Percentiles rank a stretch among this genome's conserved stretches.
Conservation (phyloP, 2,888 invertebrate genomes). For the Stegana nigrithorax region DNA sequence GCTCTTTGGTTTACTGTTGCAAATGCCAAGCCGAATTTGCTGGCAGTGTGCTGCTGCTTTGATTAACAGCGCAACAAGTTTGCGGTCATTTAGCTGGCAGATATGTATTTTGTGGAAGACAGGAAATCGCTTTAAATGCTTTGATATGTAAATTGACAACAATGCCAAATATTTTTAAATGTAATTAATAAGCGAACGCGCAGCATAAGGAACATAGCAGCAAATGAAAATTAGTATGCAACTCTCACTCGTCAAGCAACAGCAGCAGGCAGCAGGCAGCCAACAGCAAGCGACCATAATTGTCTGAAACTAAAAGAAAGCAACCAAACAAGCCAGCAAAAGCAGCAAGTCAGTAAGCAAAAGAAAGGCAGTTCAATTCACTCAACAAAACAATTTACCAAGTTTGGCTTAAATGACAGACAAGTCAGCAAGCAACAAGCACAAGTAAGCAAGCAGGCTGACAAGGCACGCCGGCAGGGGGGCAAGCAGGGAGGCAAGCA, state of each 20-base stretch:
- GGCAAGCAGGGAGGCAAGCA: not conserved
- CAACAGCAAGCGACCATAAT: constrained; percentile 44
- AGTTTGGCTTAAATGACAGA: constrained; percentile 62
- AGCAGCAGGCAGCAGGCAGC: too few species aligned
- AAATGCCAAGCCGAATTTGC: too few species aligned
- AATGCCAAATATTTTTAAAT: constrained; percentile 8
- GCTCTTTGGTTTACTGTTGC: too few species aligned
- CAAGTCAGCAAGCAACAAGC: constrained; percentile 14
- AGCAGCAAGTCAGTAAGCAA: constrained; percentile 29
- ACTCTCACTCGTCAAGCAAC: constrained; percentile 56
- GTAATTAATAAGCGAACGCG: constrained; percentile 49
- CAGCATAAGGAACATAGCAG: constrained; percentile 3
- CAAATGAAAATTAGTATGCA: constrained; percentile 57
- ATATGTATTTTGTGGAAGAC: not conserved
- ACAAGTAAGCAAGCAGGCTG: not conserved
- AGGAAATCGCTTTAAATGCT: constrained; percentile 10
- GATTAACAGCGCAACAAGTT: constrained; percentile 36
- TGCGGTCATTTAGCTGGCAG: constrained; percentile 42
- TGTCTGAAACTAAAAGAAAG: constrained; percentile 34
- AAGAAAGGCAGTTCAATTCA: constrained; percentile 28
- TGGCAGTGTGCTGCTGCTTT: too few species aligned
- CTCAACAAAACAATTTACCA: constrained; percentile 64
- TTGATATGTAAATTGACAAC: constrained; percentile 2
- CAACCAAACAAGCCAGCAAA: constrained; percentile 55
- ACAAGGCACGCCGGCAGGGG: constrained; percentile 1